phyloP scores from a whole-genome alignment of 2,797 vertebrate species.

The Gadopsis bispinosus region DNA sequence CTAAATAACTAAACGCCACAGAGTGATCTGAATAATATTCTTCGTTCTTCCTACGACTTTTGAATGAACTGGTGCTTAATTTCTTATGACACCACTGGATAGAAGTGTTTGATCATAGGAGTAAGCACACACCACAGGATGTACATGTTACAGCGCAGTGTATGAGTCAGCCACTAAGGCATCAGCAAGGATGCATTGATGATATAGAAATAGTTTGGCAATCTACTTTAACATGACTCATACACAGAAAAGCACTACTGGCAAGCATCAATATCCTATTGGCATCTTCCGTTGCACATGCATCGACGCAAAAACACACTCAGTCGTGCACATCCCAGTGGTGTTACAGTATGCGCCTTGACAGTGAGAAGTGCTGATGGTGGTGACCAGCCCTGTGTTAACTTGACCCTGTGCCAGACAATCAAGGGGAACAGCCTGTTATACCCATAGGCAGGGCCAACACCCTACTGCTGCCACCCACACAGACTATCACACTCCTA shows the following conservation, averaged over 20 bases:
- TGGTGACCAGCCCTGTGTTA: slow-evolving; percentile 32
- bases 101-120: slow-evolving; percentile 38
- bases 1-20: slow-evolving; percentile 46
- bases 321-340: neutral
- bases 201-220: slow-evolving; percentile 48
- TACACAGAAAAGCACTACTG: slow-evolving; percentile 1
- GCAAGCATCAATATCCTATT: slow-evolving; percentile 6
- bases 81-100: slow-evolving; percentile 37
- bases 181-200: slow-evolving; percentile 47
- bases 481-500: slow-evolving; percentile 51
- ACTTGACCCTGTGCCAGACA: slow-evolving; percentile 66
- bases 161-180: slow-evolving; percentile 55
- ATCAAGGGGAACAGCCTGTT: slow-evolving; percentile 66
- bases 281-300: neutral
- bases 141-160: slow-evolving; percentile 23
- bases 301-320: neutral
- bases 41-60: slow-evolving; percentile 36
- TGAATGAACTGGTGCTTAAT: slow-evolving; percentile 29
- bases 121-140: slow-evolving; percentile 43
- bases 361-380: slow-evolving; percentile 38
- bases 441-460: slow-evolving; percentile 44
- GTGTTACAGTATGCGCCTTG: slow-evolving; percentile 18
- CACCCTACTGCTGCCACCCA: slow-evolving; percentile 58
- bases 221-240: slow-evolving; percentile 54
- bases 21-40: slow-evolving; percentile 48